These are phyloP conservation scores for Anagyrus pseudococci DNA, from an alignment of 2,888 invertebrate genomes.

Conservation along the genomic window DNA sequence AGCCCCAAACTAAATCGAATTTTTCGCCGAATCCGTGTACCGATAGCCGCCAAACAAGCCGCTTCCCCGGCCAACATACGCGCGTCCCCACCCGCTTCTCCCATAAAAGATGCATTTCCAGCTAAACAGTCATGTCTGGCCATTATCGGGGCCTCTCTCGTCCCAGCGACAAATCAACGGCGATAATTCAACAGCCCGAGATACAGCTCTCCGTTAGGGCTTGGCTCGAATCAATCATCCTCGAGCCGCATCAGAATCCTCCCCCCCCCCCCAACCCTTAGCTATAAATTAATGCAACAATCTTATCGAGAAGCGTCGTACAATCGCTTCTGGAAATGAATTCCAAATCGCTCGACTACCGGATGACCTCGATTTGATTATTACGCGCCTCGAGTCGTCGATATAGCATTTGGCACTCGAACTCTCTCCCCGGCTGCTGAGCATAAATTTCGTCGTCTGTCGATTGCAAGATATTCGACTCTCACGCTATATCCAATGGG, in stretches of 20 bases:
- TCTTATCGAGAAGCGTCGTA: background rate
- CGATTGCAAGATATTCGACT: no score
- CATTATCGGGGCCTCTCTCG: conserved; percentile 13
- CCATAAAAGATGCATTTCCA: no score
- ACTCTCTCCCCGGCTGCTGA: no score
- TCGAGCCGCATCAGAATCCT: conserved; percentile 1
- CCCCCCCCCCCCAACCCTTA: background rate
- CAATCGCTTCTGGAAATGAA: conserved; percentile 12
- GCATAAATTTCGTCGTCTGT: no score
- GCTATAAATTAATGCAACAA: conserved; percentile 26
- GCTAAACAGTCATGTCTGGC: conserved; percentile 16
- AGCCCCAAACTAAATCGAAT: no score
- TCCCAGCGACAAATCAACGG: conserved; percentile 24
- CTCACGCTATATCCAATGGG: no score
- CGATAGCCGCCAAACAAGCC: no score
- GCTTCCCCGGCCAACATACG: no score
- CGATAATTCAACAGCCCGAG: conserved; percentile 24
- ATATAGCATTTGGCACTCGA: no score
- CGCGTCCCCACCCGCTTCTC: no score
- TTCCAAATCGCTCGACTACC: no score
- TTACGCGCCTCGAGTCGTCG: background rate
- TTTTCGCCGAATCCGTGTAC: no score
- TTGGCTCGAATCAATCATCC: conserved; percentile 32
- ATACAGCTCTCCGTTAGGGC: background rate
- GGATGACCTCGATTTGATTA: background rate